These are phyloP conservation scores for Macrotus californicus DNA, from an alignment of 2,113 vertebrate genomes.

Conservation along the genomic window DNA sequence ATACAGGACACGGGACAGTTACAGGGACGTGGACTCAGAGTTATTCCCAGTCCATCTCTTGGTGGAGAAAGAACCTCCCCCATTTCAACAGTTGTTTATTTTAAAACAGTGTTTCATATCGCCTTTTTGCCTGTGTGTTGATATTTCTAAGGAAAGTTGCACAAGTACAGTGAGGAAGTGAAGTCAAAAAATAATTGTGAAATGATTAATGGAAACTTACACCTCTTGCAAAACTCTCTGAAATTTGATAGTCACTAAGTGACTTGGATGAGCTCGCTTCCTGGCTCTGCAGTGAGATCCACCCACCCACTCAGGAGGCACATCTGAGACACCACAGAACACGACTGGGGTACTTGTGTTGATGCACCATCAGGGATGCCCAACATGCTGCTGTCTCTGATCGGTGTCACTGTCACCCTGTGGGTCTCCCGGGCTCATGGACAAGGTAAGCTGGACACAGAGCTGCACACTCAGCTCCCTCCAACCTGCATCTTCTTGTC, in stretches of 20 bases:
- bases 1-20: not conserved
- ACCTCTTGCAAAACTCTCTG: not conserved
- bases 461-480: not conserved
- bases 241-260: not conserved
- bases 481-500: not conserved
- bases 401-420: not conserved
- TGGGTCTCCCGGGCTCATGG: not conserved
- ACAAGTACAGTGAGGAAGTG: too few relatives aligned
- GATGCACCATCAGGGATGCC: not conserved
- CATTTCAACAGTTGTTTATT: not conserved
- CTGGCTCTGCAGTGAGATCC: too few relatives aligned
- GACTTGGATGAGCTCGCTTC: not conserved
- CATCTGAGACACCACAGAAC: too few relatives aligned
- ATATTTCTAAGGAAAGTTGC: not conserved
- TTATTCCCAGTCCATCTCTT: not conserved
- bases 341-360: too few relatives aligned
- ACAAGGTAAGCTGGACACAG: not conserved
- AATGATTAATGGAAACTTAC: not conserved
- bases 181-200: not conserved
- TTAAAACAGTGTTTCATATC: not conserved
- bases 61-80: not conserved
- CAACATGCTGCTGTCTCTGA: not conserved
- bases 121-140: too few relatives aligned
- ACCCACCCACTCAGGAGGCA: too few relatives aligned
- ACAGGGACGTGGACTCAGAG: not conserved